These are phyloP conservation scores for Tauraco erythrolophus DNA, from an alignment of 2,113 vertebrate species.

Conservation along the genomic window DNA sequence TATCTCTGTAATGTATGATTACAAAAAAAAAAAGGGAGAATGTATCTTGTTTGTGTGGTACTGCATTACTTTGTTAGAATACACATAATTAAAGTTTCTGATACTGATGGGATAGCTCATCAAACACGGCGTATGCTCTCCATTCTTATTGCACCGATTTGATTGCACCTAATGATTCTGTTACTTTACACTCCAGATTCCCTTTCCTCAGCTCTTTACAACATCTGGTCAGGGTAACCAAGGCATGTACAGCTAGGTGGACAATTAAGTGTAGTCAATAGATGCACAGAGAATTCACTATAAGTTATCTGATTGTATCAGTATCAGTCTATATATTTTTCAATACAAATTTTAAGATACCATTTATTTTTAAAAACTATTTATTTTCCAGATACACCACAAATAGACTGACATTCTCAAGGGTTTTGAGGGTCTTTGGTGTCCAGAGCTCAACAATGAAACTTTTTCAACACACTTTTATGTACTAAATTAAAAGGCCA, in stretches of 20 bases:
- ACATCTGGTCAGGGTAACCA: fast-evolving
- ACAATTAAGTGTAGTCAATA: background rate
- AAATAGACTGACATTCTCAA: background rate
- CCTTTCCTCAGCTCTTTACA: background rate
- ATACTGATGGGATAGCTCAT: background rate
- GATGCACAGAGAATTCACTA: background rate
- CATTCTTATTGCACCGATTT: background rate
- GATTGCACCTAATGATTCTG: background rate
- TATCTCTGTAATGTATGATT: background rate
- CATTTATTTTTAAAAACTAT: fast-evolving
- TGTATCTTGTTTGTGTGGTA: background rate
- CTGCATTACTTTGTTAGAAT: background rate
- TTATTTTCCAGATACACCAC: background rate
- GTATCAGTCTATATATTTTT: background rate
- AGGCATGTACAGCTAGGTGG: background rate
- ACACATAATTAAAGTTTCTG: background rate
- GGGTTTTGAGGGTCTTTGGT: background rate
- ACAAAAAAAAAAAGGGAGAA: background rate
- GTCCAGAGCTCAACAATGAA: background rate
- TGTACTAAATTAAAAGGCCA: background rate
- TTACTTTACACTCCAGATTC: background rate
- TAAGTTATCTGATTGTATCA: background rate
- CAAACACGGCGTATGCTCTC: background rate
- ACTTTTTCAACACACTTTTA: background rate
- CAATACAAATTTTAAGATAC: background rate